These are phyloP conservation scores for Drosophila bipectinata DNA, from an alignment of 1,140 invertebrate species.

Conservation along the genomic window DNA sequence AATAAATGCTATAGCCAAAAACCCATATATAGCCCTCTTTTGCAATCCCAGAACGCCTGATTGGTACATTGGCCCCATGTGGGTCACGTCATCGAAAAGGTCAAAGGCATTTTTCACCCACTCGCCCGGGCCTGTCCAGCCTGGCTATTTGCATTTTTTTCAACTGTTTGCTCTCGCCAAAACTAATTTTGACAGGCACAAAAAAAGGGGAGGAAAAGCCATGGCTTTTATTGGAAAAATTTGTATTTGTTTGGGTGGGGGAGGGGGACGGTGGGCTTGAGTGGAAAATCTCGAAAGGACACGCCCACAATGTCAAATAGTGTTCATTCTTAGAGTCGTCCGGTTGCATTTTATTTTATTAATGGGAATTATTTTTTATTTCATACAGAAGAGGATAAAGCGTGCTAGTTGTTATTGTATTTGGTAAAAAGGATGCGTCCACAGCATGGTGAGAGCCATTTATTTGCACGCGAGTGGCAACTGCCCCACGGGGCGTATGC, in stretches of 20 bases:
- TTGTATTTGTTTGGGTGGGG: conserved; percentile 22
- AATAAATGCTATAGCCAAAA: not conserved
- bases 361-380: conserved; percentile 61
- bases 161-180: conserved; percentile 42
- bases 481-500: conserved; percentile 54
- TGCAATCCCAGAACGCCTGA: no score
- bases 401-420: not conserved
- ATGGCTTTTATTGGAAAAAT: conserved; percentile 39
- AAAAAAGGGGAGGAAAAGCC: conserved; percentile 5
- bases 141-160: conserved; percentile 47
- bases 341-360: conserved; percentile 65
- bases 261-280: not conserved
- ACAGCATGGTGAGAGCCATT: conserved; percentile 64
- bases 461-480: conserved; percentile 51
- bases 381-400: not conserved
- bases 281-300: not conserved
- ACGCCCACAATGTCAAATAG: conserved; percentile 57
- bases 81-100: conserved; percentile 42
- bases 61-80: conserved; percentile 17
- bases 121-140: not conserved
- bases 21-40: no score
- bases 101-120: conserved; percentile 37
- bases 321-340: conserved; percentile 36
- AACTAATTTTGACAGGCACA: conserved; percentile 54
- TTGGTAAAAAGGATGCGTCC: conserved; percentile 14